Evolutionary conservation across 2,888 invertebrate genomes (phyloP).

Genomic region (Mythimna loreyi): DNA sequence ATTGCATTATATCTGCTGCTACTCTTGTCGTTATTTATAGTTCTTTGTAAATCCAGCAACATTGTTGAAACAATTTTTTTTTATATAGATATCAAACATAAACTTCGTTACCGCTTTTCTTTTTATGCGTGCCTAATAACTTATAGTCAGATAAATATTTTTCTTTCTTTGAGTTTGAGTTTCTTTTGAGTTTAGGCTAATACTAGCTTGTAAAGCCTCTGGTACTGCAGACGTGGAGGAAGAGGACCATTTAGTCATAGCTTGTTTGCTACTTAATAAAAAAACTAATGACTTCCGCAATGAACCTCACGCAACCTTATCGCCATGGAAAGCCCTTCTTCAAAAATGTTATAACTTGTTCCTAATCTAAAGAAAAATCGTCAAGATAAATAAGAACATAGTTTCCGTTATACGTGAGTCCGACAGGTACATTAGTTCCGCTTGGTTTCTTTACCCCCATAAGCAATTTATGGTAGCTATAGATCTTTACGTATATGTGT

Average conservation of each 20-base stretch:
- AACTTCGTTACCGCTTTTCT: too few species aligned
- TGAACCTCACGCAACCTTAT: background rate
- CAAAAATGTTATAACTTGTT: slow-evolving; percentile 19
- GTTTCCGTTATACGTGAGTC: slow-evolving; percentile 38
- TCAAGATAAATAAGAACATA: slow-evolving; percentile 55
- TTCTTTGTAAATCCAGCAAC: too few species aligned
- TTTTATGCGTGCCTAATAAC: too few species aligned
- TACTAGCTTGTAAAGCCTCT: too few species aligned
- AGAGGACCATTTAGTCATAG: background rate
- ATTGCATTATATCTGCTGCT: too few species aligned
- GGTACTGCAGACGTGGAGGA: too few species aligned
- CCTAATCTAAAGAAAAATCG: slow-evolving; percentile 32
- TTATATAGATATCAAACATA: too few species aligned
- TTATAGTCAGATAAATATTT: too few species aligned
- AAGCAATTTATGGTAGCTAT: slow-evolving; percentile 52
- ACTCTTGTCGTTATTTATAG: too few species aligned
- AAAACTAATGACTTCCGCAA: slow-evolving; percentile 3
- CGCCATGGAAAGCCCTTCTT: slow-evolving; percentile 3
- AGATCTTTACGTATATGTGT: slow-evolving; percentile 18
- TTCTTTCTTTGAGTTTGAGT: too few species aligned
- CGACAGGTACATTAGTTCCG: slow-evolving; percentile 60
- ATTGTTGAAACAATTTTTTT: too few species aligned
- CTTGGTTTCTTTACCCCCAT: slow-evolving; percentile 45
- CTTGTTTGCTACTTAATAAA: slow-evolving; percentile 1
- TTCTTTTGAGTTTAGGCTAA: too few species aligned